Conservation (phyloP, 1,140 invertebrate species). For the Prorops nasuta region DNA sequence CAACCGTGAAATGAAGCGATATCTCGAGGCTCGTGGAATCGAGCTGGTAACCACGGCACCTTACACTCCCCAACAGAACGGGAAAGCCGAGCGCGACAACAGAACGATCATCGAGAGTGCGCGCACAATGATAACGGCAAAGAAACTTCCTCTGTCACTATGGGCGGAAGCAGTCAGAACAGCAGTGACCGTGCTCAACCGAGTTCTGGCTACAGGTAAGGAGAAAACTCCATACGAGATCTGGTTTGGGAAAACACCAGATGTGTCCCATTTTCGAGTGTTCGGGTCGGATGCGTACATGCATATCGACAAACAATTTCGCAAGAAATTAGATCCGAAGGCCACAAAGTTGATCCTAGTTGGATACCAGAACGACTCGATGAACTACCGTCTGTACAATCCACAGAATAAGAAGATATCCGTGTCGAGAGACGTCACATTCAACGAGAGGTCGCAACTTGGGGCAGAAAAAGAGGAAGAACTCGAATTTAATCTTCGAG, state of each 20-base stretch:
- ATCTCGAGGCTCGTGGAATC: conserved; percentile 17
- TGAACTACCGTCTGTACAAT: conserved; percentile 8
- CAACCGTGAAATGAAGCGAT: conserved; percentile 10
- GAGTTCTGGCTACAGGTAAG: neutral
- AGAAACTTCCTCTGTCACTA: conserved; percentile 37
- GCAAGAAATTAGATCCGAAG: conserved; percentile 30
- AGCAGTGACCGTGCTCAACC: conserved; percentile 22
- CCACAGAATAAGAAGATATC: neutral
- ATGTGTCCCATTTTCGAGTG: conserved; percentile 28
- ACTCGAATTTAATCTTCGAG: neutral
- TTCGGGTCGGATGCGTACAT: conserved; percentile 40
- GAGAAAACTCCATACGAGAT: conserved; percentile 22
- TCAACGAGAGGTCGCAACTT: neutral
- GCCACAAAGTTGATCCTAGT: conserved; percentile 21
- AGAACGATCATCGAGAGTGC: conserved; percentile 47
- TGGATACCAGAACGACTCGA: conserved; percentile 16
- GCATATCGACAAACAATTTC: conserved; percentile 25
- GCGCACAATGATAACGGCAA: conserved; percentile 39
- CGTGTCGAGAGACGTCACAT: conserved; percentile 1
- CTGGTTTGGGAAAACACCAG: conserved; percentile 27
- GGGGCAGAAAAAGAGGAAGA: neutral
- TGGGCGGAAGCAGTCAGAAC: conserved; percentile 54
- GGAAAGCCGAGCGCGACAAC: conserved; percentile 45
- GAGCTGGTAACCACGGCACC: conserved; percentile 29
- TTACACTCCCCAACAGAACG: conserved; percentile 50